Evolutionary conservation across 2,797 vertebrate genomes (phyloP).

Genomic region (Clarias pachynema): DNA sequence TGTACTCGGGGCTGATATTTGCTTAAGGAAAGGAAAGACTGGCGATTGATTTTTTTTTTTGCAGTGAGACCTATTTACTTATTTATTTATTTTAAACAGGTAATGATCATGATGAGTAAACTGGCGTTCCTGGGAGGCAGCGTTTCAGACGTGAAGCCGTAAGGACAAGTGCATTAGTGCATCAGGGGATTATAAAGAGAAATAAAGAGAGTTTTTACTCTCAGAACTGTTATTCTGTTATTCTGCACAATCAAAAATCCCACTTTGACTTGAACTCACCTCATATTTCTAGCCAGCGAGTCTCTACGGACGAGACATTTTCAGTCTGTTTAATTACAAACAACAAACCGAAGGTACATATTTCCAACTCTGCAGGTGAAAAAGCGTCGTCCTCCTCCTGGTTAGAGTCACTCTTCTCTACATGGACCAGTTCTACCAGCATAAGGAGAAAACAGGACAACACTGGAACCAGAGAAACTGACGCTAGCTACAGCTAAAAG

Average conservation of each 20-base stretch:
- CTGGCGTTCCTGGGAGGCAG: no score
- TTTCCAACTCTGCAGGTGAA: neutral
- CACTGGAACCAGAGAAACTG: neutral
- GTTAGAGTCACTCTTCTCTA: neutral
- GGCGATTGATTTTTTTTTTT: neutral
- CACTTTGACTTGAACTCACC: no score
- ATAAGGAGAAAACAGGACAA: neutral
- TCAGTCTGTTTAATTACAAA: neutral
- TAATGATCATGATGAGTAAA: neutral
- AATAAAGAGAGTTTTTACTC: no score
- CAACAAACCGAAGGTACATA: neutral
- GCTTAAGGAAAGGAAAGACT: neutral
- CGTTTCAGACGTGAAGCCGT: no score
- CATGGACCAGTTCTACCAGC: neutral
- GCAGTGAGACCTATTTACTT: neutral
- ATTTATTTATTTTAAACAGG: conserved; percentile 5
- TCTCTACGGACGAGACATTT: no score
- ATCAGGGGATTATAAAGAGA: no score
- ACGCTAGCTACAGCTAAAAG: neutral
- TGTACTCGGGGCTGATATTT: conserved; percentile 26
- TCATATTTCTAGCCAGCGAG: neutral
- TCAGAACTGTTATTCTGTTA: no score
- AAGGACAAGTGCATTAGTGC: no score
- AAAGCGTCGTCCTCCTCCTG: neutral
- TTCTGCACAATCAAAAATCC: no score